Conservation (phyloP, 2,113 vertebrate genomes). For the Upupa epops region DNA sequence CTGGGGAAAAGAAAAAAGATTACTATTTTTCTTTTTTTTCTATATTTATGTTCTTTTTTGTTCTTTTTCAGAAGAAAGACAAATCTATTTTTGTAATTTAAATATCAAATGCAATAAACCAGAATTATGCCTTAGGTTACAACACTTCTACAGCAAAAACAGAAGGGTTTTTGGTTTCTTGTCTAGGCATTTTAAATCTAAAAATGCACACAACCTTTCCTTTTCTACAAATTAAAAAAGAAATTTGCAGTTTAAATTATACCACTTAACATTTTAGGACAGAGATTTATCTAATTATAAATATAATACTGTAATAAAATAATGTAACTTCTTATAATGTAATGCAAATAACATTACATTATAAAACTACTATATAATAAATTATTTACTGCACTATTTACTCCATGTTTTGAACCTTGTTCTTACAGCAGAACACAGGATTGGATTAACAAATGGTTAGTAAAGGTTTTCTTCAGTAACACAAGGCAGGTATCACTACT, state of each 20-base stretch:
- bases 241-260: slow-evolving; percentile 1
- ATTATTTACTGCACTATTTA: background rate
- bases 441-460: background rate
- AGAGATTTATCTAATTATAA: background rate
- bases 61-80: background rate
- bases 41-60: background rate
- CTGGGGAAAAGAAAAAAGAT: background rate
- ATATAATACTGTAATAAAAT: background rate
- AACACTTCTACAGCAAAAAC: background rate
- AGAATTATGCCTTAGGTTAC: background rate
- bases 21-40: fast-evolving
- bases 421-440: background rate
- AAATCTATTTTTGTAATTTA: background rate
- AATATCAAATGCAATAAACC: background rate
- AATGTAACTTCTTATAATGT: no score
- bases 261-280: background rate
- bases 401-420: background rate
- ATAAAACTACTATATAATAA: background rate
- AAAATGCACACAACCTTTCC: background rate
- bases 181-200: background rate
- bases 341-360: background rate
- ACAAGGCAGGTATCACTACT: background rate
- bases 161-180: background rate
- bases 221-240: background rate
- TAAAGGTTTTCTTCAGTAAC: background rate